Percentiles rank a stretch among this genome's conserved stretches.
These are phyloP conservation scores for Drosophila setifemur DNA, from an alignment of 1,140 invertebrate genomes.

Conservation along the genomic window DNA sequence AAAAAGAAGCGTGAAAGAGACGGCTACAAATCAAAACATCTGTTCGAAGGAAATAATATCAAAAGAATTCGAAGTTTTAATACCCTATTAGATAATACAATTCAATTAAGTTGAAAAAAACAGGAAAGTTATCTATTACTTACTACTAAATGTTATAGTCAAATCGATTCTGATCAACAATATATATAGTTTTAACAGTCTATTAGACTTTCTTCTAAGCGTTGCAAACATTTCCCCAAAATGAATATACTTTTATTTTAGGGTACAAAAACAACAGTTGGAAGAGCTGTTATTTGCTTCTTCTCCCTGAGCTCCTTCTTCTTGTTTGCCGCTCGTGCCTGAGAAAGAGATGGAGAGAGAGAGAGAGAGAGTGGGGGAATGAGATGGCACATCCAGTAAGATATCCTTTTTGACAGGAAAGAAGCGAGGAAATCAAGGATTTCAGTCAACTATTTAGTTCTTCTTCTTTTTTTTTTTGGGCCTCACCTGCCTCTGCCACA, in stretches of 20 bases:
- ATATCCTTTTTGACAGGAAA: conserved; percentile 40
- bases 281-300: not conserved
- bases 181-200: too few species aligned
- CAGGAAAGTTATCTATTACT: too few species aligned
- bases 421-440: conserved; percentile 44
- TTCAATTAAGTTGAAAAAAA: too few species aligned
- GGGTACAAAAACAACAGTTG: too few species aligned
- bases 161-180: too few species aligned
- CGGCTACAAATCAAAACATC: conserved; percentile 57
- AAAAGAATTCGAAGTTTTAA: not conserved
- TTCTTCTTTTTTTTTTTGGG: conserved; percentile 29
- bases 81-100: not conserved
- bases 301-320: not conserved
- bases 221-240: too few species aligned
- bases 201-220: too few species aligned
- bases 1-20: not conserved
- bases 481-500: conserved; percentile 56
- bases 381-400: not conserved
- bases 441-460: conserved; percentile 33
- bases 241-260: too few species aligned
- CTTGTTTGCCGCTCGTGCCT: conserved; percentile 45
- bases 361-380: not conserved
- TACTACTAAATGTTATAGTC: too few species aligned
- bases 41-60: conserved; percentile 66
- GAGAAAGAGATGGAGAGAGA: not conserved